phyloP scores from a whole-genome alignment of 1,140 invertebrate genomes.

The Scylla paramamosain region DNA sequence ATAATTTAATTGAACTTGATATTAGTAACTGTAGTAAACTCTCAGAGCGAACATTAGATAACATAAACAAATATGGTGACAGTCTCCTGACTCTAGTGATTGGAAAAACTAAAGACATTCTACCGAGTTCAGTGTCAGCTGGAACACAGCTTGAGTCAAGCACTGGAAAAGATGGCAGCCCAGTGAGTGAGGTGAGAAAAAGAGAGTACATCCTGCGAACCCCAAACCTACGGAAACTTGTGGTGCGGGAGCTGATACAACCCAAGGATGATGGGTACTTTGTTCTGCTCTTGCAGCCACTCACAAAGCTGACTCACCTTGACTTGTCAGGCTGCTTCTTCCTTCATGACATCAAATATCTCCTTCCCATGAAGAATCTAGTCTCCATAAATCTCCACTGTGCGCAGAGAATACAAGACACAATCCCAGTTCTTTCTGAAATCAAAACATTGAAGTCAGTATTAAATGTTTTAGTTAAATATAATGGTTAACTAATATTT shows the following conservation, averaged over 20 bases:
- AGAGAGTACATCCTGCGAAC: conserved; percentile 83
- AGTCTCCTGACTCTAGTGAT: conserved; percentile 66
- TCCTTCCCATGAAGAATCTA: conserved; percentile 85
- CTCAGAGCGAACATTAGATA: conserved; percentile 82
- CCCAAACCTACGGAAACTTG: conserved; percentile 85
- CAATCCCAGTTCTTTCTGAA: conserved; percentile 82
- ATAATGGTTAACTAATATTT: too few relatives aligned
- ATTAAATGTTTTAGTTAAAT: conserved; percentile 40
- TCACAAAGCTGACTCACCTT: conserved; percentile 86
- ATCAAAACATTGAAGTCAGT: conserved; percentile 83
- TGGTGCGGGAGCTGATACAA: conserved; percentile 83
- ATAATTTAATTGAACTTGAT: conserved; percentile 87
- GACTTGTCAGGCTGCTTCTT: conserved; percentile 89
- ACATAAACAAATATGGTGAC: conserved; percentile 68
- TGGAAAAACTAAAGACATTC: conserved; percentile 68
- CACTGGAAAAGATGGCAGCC: conserved; percentile 51
- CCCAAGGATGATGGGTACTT: conserved; percentile 82
- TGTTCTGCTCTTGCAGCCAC: conserved; percentile 83
- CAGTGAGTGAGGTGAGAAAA: conserved; percentile 61
- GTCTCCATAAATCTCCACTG: conserved; percentile 88
- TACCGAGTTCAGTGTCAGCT: conserved; percentile 80
- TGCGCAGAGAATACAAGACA: conserved; percentile 83
- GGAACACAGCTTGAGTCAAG: conserved; percentile 78
- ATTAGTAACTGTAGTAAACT: conserved; percentile 87
- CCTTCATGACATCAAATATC: conserved; percentile 83